phyloP scores from a whole-genome alignment of 1,140 invertebrate species.

The Scaptomyza montana region DNA sequence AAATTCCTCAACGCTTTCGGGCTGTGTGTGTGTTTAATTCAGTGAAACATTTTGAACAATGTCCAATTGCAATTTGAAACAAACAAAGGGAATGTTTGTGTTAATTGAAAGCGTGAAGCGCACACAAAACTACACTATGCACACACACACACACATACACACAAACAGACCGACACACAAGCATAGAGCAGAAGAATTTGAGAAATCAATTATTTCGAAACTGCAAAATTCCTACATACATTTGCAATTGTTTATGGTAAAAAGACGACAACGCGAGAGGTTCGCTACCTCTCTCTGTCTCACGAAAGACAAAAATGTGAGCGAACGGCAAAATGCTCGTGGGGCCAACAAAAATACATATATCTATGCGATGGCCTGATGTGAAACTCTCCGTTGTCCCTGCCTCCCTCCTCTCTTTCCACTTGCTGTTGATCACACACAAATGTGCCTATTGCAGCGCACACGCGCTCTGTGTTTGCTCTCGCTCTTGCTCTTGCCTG shows the following conservation, averaged over 20 bases:
- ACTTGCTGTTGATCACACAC: slow-evolving; percentile 14
- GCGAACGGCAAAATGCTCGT: slow-evolving; percentile 50
- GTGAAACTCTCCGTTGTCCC: slow-evolving; percentile 34
- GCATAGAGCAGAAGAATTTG: slow-evolving; percentile 64
- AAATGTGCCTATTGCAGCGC: slow-evolving; percentile 39
- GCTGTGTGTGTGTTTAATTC: slow-evolving; percentile 58
- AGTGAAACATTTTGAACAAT: slow-evolving; percentile 78
- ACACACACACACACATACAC: slow-evolving; percentile 21
- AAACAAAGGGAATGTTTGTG: slow-evolving; percentile 81
- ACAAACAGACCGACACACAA: slow-evolving; percentile 6
- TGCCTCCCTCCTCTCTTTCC: slow-evolving; percentile 14
- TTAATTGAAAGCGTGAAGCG: slow-evolving; percentile 81
- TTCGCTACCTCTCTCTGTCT: neutral
- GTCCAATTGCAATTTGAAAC: slow-evolving; percentile 76
- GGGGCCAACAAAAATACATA: slow-evolving; percentile 60
- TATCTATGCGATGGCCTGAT: slow-evolving; percentile 79
- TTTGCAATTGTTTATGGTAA: slow-evolving; percentile 79
- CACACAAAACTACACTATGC: slow-evolving; percentile 39
- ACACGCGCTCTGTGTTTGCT: neutral
- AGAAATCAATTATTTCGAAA: slow-evolving; percentile 82
- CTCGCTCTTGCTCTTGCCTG: slow-evolving; percentile 17
- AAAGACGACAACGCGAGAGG: slow-evolving; percentile 8
- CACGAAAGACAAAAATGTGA: slow-evolving; percentile 47
- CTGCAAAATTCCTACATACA: slow-evolving; percentile 79
- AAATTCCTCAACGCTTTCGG: slow-evolving; percentile 70